Percentiles rank a stretch among this genome's conserved stretches.
phyloP scores from a whole-genome alignment of 2,888 invertebrate species.

The Caenorhabditis angaria region DNA sequence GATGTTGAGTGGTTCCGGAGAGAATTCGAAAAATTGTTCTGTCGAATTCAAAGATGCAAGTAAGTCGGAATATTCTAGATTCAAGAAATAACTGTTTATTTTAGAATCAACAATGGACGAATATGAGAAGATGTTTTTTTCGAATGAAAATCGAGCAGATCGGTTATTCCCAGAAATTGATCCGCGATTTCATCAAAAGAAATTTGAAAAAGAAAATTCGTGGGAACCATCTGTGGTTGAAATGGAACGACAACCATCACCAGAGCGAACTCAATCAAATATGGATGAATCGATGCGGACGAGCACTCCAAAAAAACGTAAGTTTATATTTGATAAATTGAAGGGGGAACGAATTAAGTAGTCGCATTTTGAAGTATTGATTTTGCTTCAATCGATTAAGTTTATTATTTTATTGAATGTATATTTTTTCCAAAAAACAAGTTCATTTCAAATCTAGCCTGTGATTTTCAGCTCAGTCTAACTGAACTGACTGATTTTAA shows the following conservation, averaged over 20 bases:
- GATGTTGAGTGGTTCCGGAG: not conserved
- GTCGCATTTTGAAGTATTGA: too few relatives aligned
- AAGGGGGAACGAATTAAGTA: too few relatives aligned
- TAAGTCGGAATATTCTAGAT: too few relatives aligned
- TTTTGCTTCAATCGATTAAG: not conserved
- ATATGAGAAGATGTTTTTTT: constrained; percentile 3
- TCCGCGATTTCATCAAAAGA: not conserved
- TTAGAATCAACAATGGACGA: not conserved
- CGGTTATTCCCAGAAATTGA: constrained; percentile 2
- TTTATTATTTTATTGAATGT: too few relatives aligned
- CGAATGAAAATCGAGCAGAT: constrained; percentile 4
- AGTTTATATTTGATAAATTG: too few relatives aligned
- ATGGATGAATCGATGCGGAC: too few relatives aligned
- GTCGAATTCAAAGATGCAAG: not conserved
- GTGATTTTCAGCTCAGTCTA: not conserved
- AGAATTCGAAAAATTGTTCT: constrained; percentile 9
- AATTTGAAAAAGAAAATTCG: constrained; percentile 11
- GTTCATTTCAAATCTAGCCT: too few relatives aligned
- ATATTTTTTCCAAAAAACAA: too few relatives aligned
- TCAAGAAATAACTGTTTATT: not conserved
- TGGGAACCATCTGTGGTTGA: constrained; percentile 8
- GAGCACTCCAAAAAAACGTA: too few relatives aligned
- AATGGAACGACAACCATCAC: constrained; percentile 7
- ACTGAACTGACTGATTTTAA: too few relatives aligned
- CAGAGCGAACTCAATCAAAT: too few relatives aligned